Base-by-base conservation (phyloP, 2,797 vertebrate genomes). In the Lindbergichthys nudifrons region DNA sequence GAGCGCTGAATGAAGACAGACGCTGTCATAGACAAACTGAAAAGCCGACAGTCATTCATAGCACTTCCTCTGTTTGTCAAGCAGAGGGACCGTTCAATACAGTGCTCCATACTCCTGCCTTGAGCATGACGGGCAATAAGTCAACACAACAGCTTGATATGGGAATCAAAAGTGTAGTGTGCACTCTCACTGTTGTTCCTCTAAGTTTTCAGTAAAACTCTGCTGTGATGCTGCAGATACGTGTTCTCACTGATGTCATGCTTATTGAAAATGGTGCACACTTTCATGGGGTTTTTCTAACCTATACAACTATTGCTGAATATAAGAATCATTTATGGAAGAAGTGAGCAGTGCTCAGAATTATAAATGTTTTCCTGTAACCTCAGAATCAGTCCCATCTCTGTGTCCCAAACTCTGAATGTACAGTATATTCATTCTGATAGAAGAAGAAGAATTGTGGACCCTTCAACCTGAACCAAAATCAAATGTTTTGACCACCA, bases 1-100 rank as follows among this genome's bases (percentile, higher is more conserved):
- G 75, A 73, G 77, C 26, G 16, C 76, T 19, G 87, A 89, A 92
- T 92, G 89, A 92, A 92, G 92, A 92, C 85, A 80, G 88, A 92
- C 81, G 61, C 83, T 87, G 88, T 90, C 91, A 88, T 84, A 85
- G 92, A 86, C 87, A 86, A 87, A 91, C 83, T 41, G 82, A 91
- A 82, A 82, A 73, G 77, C 80, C 39, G 15, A 81, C 88, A 87
- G 76, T 91, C 84, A 88, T 75, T 92, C 87, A 88, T 16, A 51
- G 65, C 77, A 65, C 45, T 58, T 79, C 75, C 53, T 46, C 80
- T 62, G 66, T 92, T 83, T 87, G 80, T 86, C 88, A 90, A 86
- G 54, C n/a, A 59, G 75, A 81, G 78, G 73, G 73, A 75, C 68
- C 80, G 80, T 83, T 89, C 78, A 87, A 57, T 80, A 50, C 62